A percentile compares a stretch with the other conserved stretches of the same genome.
phyloP scores from a whole-genome alignment of 2,113 vertebrate species.

The Delphinus delphis region DNA sequence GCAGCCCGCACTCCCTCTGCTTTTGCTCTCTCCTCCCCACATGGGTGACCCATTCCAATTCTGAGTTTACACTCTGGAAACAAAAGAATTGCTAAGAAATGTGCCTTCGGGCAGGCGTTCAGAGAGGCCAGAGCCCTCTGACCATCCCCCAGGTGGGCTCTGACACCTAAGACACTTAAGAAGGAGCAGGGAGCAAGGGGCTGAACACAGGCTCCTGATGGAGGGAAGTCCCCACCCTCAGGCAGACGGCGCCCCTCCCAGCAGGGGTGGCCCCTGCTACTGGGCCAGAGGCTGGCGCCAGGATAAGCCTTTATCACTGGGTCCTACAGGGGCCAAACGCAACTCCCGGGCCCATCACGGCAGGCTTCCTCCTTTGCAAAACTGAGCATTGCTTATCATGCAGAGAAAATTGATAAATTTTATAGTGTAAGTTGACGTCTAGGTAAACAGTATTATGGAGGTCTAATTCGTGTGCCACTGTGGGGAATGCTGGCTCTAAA shows the following conservation, averaged over 20 bases:
- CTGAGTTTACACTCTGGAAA: neutral
- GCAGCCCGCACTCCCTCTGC: neutral
- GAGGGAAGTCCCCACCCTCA: neutral
- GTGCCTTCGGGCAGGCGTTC: fast-evolving
- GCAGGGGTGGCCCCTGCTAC: neutral
- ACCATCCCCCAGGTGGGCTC: neutral
- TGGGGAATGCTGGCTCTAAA: neutral
- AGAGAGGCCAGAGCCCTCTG: neutral
- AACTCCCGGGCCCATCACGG: fast-evolving
- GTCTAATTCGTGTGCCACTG: neutral
- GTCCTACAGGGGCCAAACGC: fast-evolving
- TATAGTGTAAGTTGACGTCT: neutral
- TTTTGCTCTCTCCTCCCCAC: too few relatives aligned
- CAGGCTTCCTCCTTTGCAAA: neutral
- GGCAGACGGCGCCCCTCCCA: fast-evolving
- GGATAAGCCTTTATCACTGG: fast-evolving
- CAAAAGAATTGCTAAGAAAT: neutral
- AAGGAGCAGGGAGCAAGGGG: too few relatives aligned
- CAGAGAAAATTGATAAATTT: neutral
- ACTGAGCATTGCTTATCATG: fast-evolving
- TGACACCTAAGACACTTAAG: neutral
- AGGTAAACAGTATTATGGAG: neutral
- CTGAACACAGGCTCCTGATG: fast-evolving
- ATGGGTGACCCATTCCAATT: neutral
- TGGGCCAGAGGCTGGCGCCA: neutral